Percentiles rank a stretch among this genome's conserved stretches.
phyloP scores from a whole-genome alignment of 1,140 invertebrate species.

The Hydropsyche tenuis region DNA sequence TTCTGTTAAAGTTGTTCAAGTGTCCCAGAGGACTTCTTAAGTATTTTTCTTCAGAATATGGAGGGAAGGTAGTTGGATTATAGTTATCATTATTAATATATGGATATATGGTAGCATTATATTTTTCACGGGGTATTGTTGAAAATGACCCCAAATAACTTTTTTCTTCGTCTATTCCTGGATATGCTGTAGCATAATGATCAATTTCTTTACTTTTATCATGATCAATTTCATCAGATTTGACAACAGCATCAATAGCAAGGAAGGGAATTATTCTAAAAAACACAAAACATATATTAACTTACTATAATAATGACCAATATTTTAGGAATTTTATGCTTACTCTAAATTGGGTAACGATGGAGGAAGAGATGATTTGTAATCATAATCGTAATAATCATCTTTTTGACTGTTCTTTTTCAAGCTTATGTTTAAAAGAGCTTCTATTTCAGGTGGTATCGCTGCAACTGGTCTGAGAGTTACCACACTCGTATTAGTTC shows the following conservation, averaged over 20 bases:
- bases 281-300: no score
- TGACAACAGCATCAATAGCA: conserved; percentile 74
- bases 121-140: conserved; percentile 40
- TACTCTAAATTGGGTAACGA: conserved; percentile 76
- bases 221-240: conserved; percentile 52
- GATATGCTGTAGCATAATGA: conserved; percentile 51
- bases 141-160: conserved; percentile 59
- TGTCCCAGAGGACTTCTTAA: conserved; percentile 29
- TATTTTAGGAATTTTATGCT: conserved; percentile 25
- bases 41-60: conserved; percentile 47
- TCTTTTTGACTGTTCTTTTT: conserved; percentile 59
- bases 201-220: conserved; percentile 42
- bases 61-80: conserved; percentile 45
- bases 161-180: conserved; percentile 55
- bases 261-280: conserved; percentile 82
- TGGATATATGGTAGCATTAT: conserved; percentile 36
- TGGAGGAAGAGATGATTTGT: conserved; percentile 74
- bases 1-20: conserved; percentile 40
- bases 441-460: conserved; percentile 54
- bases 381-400: conserved; percentile 70
- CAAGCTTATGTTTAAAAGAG: conserved; percentile 55
- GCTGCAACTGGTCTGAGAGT: conserved; percentile 49
- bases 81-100: conserved; percentile 42
- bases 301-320: conserved; percentile 17
- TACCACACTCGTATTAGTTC: conserved; percentile 47